Conservation (phyloP, 2,888 invertebrate species). For the Fragum sueziense region DNA sequence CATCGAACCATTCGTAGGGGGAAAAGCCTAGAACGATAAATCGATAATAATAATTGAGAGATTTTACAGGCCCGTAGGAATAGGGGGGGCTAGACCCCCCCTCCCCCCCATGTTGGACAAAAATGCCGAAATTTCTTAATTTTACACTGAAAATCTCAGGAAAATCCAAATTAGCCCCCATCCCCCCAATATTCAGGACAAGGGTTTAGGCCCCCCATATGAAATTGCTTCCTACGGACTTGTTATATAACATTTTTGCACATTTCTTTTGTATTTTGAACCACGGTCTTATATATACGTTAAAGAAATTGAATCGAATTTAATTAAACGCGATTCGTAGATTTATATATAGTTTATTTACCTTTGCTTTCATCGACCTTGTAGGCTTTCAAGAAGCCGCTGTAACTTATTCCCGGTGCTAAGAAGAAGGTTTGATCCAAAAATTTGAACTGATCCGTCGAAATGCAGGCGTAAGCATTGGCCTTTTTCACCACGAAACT, state of each 20-base stretch:
- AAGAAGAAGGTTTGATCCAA: constrained; percentile 44
- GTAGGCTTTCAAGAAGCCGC: constrained; percentile 47
- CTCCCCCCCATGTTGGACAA: no score
- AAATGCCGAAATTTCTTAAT: no score
- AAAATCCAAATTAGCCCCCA: neutral
- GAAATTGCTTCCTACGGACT: no score
- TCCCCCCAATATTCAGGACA: neutral
- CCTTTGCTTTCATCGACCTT: constrained; percentile 38
- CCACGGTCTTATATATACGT: neutral
- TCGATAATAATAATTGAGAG: no score
- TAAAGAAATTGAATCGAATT: no score
- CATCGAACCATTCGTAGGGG: constrained; percentile 16
- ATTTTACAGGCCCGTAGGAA: no score
- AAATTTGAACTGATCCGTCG: constrained; percentile 36
- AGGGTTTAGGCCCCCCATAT: neutral
- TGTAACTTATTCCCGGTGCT: constrained; percentile 41
- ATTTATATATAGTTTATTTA: neutral
- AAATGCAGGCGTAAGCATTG: constrained; percentile 34
- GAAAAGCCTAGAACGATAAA: neutral
- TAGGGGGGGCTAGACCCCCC: no score
- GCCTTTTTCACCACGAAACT: constrained; percentile 35
- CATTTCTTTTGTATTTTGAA: neutral
- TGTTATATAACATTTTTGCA: no score
- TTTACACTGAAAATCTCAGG: neutral
- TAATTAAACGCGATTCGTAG: no score